Conservation (phyloP, 2,113 vertebrate species). For the Ciconia maguari region DNA sequence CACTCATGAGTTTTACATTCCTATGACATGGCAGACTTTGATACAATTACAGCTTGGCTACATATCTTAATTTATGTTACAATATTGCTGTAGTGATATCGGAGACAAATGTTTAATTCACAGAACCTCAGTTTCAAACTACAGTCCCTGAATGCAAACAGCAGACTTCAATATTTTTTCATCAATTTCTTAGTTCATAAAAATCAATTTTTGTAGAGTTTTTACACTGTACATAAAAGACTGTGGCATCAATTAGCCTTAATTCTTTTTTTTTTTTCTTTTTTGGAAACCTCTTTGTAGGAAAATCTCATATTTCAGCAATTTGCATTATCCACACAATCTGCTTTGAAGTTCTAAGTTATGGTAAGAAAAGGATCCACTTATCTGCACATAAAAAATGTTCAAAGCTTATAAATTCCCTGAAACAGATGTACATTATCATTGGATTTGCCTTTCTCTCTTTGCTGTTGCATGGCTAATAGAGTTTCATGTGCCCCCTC, state of each 20-base stretch:
- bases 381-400: constrained; percentile 96
- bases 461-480: constrained; percentile 90
- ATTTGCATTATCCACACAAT: constrained; percentile 99
- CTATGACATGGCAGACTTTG: constrained; percentile 29
- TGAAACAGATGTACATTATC: constrained; percentile 99
- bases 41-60: constrained; percentile 43
- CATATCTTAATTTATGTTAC: constrained; percentile 56
- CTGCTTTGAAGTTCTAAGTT: constrained; percentile 99
- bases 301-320: constrained; percentile 92
- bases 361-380: constrained; percentile 94
- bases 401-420: constrained; percentile 99
- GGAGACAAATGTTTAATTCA: constrained; percentile 65
- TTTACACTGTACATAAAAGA: constrained; percentile 87
- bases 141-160: constrained; percentile 24
- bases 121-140: constrained; percentile 31
- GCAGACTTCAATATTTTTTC: constrained; percentile 50
- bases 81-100: constrained; percentile 27
- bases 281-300: constrained; percentile 86
- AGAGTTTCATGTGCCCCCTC: constrained; percentile 85
- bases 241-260: constrained; percentile 90
- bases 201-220: constrained; percentile 81
- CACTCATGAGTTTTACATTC: constrained; percentile 45
- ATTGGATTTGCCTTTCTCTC: constrained; percentile 90
- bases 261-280: constrained; percentile 81
- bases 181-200: constrained; percentile 73